These are phyloP conservation scores for Chaetura pelagica DNA, from an alignment of 2,113 vertebrate genomes.

Conservation along the genomic window DNA sequence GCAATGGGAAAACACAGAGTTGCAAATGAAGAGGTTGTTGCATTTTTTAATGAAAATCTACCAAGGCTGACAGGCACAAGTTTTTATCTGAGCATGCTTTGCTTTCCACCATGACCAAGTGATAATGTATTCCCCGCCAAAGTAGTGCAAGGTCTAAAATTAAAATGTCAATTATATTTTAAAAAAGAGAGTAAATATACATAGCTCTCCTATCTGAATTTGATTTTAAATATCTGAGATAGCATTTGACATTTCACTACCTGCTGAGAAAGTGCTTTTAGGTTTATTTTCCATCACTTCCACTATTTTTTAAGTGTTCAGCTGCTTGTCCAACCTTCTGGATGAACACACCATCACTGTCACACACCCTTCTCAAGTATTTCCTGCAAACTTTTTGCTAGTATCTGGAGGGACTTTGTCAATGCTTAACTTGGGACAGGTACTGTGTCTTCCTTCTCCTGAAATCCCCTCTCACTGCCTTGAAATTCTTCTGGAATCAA, in stretches of 20 bases:
- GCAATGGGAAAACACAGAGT: not conserved
- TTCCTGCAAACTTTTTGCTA: not conserved
- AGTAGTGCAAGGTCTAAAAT: not conserved
- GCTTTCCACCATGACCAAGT: not conserved
- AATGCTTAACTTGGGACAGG: not conserved
- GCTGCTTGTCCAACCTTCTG: not conserved
- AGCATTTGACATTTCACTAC: not conserved
- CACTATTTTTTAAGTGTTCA: not conserved
- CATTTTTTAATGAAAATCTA: constrained; percentile 4
- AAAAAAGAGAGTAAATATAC: not conserved
- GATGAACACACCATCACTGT: not conserved
- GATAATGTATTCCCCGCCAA: not conserved
- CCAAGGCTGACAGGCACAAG: not conserved
- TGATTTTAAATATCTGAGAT: not conserved
- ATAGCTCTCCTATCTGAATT: not conserved
- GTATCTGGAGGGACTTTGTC: not conserved
- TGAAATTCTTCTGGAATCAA: not conserved
- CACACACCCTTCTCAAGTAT: not conserved
- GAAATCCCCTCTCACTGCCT: not conserved
- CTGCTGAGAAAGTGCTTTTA: not conserved
- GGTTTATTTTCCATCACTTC: not conserved
- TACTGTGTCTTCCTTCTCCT: not conserved
- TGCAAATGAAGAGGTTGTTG: constrained; percentile 1
- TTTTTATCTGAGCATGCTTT: constrained; percentile 5
- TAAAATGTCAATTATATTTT: not conserved